Evolutionary conservation across 1,140 invertebrate species (phyloP).

Genomic region (Calliphora vicina): DNA sequence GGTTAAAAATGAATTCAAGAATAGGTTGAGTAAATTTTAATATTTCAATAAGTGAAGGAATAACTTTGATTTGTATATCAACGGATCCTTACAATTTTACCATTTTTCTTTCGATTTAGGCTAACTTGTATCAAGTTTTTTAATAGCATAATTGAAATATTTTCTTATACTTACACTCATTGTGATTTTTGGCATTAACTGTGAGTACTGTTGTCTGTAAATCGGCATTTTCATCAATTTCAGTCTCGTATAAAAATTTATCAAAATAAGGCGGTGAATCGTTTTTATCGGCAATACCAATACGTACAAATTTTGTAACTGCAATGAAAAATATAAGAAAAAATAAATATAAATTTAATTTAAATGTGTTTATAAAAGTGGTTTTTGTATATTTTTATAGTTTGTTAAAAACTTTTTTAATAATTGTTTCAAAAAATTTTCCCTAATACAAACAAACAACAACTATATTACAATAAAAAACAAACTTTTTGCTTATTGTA

Average conservation of each 20-base stretch:
- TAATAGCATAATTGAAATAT: neutral
- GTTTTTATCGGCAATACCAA: slow-evolving; percentile 71
- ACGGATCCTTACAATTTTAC: too few relatives aligned
- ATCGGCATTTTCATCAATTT: slow-evolving; percentile 76
- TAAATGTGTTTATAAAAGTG: neutral
- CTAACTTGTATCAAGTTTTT: too few relatives aligned
- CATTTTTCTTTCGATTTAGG: too few relatives aligned
- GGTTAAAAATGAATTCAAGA: too few relatives aligned
- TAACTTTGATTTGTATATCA: too few relatives aligned
- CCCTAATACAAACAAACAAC: neutral
- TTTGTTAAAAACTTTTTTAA: neutral
- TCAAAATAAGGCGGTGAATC: slow-evolving; percentile 77
- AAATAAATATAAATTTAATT: neutral
- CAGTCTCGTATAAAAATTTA: slow-evolving; percentile 73
- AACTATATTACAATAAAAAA: neutral
- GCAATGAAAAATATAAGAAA: slow-evolving; percentile 50
- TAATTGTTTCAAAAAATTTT: neutral
- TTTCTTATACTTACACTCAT: slow-evolving; percentile 68
- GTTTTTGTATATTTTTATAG: neutral
- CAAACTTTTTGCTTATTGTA: neutral
- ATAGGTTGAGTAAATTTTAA: too few relatives aligned
- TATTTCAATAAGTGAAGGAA: too few relatives aligned
- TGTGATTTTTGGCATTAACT: slow-evolving; percentile 74
- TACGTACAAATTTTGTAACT: slow-evolving; percentile 67
- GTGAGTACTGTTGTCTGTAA: slow-evolving; percentile 74